phyloP scores from a whole-genome alignment of 2,888 invertebrate genomes.

The Onthophagus sagittarius region DNA sequence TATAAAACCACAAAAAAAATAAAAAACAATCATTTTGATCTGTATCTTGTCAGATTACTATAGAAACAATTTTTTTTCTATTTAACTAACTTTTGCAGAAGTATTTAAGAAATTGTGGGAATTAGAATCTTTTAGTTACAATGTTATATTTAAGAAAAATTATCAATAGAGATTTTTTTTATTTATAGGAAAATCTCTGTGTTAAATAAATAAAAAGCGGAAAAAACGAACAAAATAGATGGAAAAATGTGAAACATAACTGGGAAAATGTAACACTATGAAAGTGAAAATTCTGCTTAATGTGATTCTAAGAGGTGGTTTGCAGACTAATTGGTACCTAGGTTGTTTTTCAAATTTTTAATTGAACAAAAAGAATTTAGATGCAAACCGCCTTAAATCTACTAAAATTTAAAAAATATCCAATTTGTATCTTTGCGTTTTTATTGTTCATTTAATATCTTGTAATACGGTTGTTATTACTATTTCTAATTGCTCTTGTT shows the following conservation, averaged over 20 bases:
- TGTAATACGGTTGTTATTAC: neutral
- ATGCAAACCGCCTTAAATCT: conserved; percentile 7
- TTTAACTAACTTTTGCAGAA: neutral
- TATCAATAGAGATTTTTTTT: neutral
- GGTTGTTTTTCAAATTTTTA: neutral
- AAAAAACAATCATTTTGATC: conserved; percentile 4
- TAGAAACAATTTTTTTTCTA: neutral
- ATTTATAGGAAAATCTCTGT: neutral
- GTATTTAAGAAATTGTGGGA: neutral
- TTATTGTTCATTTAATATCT: conserved; percentile 14
- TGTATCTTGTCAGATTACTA: neutral
- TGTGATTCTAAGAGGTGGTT: neutral
- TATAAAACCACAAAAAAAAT: neutral
- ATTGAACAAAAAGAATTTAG: neutral
- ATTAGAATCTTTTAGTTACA: neutral
- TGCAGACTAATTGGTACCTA: neutral
- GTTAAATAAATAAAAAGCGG: neutral
- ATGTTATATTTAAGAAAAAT: neutral
- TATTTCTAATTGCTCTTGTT: neutral
- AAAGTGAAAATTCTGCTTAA: neutral
- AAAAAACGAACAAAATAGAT: neutral
- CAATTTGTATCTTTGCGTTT: neutral
- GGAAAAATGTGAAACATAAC: neutral
- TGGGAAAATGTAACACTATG: neutral
- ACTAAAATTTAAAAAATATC: neutral